Evolutionary conservation across 2,888 invertebrate genomes (phyloP), one percentile per base, ranked within the genome.

Genomic region (Spilarctia lutea): DNA sequence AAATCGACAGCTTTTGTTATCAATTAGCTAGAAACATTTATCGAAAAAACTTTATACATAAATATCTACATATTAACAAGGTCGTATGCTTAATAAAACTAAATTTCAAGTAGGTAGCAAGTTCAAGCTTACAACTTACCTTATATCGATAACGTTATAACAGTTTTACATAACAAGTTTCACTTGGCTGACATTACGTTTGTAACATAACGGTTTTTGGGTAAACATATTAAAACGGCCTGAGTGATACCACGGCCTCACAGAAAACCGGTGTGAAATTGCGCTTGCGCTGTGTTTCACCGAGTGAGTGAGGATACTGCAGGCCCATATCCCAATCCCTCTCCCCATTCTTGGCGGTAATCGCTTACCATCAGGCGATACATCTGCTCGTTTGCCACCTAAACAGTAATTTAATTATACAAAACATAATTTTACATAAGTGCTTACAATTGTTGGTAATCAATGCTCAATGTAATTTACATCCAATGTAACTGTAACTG

Each of bases 131-230:
- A 27, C 33, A 3, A 52, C 35, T 52, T 10, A 16, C 20, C 18
- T 63, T 48, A 45, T 48, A n/a, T 67, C 30, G 60, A 60, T 27
- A 13, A 13, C 27, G 24, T 67, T 24, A 27, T n/a, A 56, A 68
- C 24, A 63, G 39, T 72, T 39, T 73, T 73, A 63, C 63, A 63
- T 72, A 68, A 73, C 73, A 18, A 60, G 63, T 73, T 63, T 63
- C 16, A 7, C 6, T 73, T 68, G 24, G 45, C 27, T 30, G 56
- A 63, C 27, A 71, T 56, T 56, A 24, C 11, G 52, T 10, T 24
- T 8, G n/a, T n/a, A n/a, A 11, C n/a, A n/a, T 56, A 56, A 11
- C 10, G 10, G 24, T 56, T n/a, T n/a, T 56, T n/a, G 2, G 3
- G 1, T n/a, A 20, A 56, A 24, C 24, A 56, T n/a, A 10, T 56